These are phyloP conservation scores for Chymomyza caudatula DNA, from an alignment of 2,888 invertebrate species.

Conservation along the genomic window DNA sequence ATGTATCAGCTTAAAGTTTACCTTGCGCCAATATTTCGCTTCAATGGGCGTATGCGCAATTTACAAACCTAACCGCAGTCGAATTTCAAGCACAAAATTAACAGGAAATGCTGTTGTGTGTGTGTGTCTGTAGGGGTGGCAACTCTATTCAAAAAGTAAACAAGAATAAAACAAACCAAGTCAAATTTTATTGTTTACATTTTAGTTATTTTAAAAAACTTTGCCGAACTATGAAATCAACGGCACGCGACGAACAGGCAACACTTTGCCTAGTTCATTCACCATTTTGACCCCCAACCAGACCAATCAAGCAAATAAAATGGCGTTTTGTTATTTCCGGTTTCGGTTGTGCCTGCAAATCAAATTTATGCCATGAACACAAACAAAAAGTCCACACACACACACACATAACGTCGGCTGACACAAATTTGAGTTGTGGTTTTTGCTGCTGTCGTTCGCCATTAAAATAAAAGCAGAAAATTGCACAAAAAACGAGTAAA, in stretches of 20 bases:
- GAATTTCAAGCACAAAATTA: not conserved
- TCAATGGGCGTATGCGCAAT: not conserved
- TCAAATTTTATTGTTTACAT: not conserved
- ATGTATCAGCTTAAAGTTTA: not conserved
- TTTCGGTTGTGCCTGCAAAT: constrained; percentile 10
- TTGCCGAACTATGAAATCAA: constrained; percentile 42
- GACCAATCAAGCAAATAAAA: constrained; percentile 51
- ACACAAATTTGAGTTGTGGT: constrained; percentile 31
- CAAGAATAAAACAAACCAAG: not conserved
- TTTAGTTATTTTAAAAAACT: not conserved
- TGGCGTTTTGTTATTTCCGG: constrained; percentile 54
- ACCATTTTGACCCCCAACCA: constrained; percentile 3
- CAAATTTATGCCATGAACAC: constrained; percentile 2
- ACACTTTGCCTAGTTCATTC: not conserved
- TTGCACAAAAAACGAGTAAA: not conserved
- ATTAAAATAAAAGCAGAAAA: constrained; percentile 3
- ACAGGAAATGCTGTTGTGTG: not conserved
- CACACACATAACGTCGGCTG: not conserved
- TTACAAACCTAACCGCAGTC: not conserved
- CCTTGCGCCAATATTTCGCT: not conserved
- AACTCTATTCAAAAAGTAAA: not conserved
- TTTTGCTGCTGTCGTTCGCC: not conserved
- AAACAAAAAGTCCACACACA: constrained; percentile 2
- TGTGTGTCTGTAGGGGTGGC: not conserved
- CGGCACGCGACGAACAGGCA: constrained; percentile 35